These are phyloP conservation scores for Sebastes reedi DNA, from an alignment of 2,797 vertebrate species.

Conservation along the genomic window DNA sequence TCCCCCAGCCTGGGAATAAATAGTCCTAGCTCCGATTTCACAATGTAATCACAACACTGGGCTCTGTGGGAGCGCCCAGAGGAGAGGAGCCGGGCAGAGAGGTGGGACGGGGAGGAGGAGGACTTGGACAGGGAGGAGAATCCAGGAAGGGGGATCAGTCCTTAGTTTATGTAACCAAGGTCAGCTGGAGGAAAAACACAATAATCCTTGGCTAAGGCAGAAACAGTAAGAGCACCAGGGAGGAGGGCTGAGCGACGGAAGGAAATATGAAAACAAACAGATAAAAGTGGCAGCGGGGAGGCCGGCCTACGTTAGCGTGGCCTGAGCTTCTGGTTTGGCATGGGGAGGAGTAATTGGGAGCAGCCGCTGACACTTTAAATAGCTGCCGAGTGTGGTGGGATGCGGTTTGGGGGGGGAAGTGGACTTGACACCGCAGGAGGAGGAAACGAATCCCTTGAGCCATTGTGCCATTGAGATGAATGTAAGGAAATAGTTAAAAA, in stretches of 20 bases:
- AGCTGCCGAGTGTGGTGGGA: constrained; percentile 62
- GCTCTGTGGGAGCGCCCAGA: constrained; percentile 53
- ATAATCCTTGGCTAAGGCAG: constrained; percentile 44
- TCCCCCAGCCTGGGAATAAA: constrained; percentile 61
- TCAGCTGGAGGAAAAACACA: constrained; percentile 64
- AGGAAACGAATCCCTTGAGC: constrained; percentile 38
- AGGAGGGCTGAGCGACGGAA: constrained; percentile 28
- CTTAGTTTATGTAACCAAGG: constrained; percentile 72
- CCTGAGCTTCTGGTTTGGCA: constrained; percentile 55
- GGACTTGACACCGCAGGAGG: constrained; percentile 50
- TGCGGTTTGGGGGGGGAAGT: constrained; percentile 44
- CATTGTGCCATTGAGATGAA: constrained; percentile 52
- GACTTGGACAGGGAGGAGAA: constrained; percentile 25
- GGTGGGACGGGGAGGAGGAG: constrained; percentile 24
- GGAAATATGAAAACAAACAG: constrained; percentile 67
- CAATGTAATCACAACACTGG: constrained; percentile 71
- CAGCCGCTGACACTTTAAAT: constrained; percentile 68
- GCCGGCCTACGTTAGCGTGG: constrained; percentile 27
- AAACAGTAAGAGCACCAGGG: constrained; percentile 37
- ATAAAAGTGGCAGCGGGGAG: constrained; percentile 54
- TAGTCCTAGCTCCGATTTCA: constrained; percentile 61
- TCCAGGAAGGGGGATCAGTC: constrained; percentile 37
- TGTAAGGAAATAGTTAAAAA: constrained; percentile 19
- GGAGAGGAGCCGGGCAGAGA: constrained; percentile 51
- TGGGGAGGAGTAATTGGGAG: constrained; percentile 60